Percentiles rank a stretch among this genome's conserved stretches.
Evolutionary conservation across 1,140 invertebrate genomes (phyloP).

Genomic region (Nixonia krombeini): DNA sequence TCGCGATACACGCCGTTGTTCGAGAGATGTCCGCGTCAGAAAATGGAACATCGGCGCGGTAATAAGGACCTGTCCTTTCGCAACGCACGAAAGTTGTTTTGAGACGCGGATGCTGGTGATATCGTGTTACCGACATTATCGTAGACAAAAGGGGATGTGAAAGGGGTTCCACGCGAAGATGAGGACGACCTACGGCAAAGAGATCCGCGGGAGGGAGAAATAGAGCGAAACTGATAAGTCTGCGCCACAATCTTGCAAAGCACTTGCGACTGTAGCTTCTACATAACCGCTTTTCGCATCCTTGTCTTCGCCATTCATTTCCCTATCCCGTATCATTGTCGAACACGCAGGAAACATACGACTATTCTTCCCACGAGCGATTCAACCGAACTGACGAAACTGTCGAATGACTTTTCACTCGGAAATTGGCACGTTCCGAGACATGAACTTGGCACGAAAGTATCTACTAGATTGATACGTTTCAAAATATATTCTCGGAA

Average conservation of each 20-base stretch:
- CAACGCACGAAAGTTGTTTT: slow-evolving; percentile 42
- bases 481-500: slow-evolving; percentile 38
- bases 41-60: slow-evolving; percentile 30
- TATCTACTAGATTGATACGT: too few relatives aligned
- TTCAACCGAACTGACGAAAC: too few relatives aligned
- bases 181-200: slow-evolving; percentile 37
- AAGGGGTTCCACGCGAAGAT: slow-evolving; percentile 40
- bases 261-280: too few relatives aligned
- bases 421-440: too few relatives aligned
- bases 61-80: slow-evolving; percentile 38
- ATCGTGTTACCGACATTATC: slow-evolving; percentile 46
- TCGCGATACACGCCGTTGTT: too few relatives aligned
- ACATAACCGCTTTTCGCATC: too few relatives aligned
- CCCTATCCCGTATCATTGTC: too few relatives aligned
- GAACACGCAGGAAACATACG: too few relatives aligned
- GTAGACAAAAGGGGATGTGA: slow-evolving; percentile 41
- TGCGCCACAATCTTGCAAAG: slow-evolving; percentile 31
- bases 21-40: slow-evolving; percentile 13
- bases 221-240: slow-evolving; percentile 29
- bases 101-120: slow-evolving; percentile 43
- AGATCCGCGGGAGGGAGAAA: slow-evolving; percentile 33
- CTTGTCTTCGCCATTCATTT: too few relatives aligned
- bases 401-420: too few relatives aligned
- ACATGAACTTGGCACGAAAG: too few relatives aligned
- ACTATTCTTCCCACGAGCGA: too few relatives aligned